phyloP scores from a whole-genome alignment of 2,113 vertebrate genomes.

The Hiodon tergisus region DNA sequence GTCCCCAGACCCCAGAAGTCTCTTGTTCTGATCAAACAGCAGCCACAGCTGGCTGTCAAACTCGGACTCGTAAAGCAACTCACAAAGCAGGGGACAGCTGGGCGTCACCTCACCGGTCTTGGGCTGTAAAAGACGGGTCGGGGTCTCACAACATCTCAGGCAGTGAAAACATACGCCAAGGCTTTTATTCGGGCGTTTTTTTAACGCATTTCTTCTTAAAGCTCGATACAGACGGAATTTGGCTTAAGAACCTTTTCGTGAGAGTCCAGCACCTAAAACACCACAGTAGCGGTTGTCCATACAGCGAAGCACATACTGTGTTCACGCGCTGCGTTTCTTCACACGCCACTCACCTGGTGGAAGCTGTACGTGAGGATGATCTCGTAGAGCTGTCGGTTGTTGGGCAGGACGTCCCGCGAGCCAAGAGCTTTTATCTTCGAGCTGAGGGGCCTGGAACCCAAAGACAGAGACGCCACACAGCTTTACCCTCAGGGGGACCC shows the following conservation, averaged over 20 bases:
- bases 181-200: too few relatives aligned
- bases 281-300: too few relatives aligned
- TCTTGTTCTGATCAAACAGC: slow-evolving; percentile 96
- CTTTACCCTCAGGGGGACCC: background rate
- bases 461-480: background rate
- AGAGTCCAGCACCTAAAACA: too few relatives aligned
- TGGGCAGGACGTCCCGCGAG: slow-evolving; percentile 82
- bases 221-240: too few relatives aligned
- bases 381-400: slow-evolving; percentile 93
- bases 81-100: slow-evolving; percentile 90
- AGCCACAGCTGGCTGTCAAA: slow-evolving; percentile 98
- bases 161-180: too few relatives aligned
- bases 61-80: slow-evolving; percentile 92
- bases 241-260: too few relatives aligned
- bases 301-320: too few relatives aligned
- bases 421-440: slow-evolving; percentile 90
- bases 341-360: slow-evolving; percentile 78
- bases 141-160: too few relatives aligned
- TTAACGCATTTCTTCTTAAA: too few relatives aligned
- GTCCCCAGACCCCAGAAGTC: slow-evolving; percentile 89
- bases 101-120: slow-evolving; percentile 96
- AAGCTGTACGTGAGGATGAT: slow-evolving; percentile 89
- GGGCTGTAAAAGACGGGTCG: slow-evolving; percentile 62
- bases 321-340: background rate
- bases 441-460: slow-evolving; percentile 72